Percentiles rank a stretch among this genome's conserved stretches.
These are phyloP conservation scores for Crypturellus tataupa DNA, from an alignment of 2,797 vertebrate genomes.

Conservation along the genomic window DNA sequence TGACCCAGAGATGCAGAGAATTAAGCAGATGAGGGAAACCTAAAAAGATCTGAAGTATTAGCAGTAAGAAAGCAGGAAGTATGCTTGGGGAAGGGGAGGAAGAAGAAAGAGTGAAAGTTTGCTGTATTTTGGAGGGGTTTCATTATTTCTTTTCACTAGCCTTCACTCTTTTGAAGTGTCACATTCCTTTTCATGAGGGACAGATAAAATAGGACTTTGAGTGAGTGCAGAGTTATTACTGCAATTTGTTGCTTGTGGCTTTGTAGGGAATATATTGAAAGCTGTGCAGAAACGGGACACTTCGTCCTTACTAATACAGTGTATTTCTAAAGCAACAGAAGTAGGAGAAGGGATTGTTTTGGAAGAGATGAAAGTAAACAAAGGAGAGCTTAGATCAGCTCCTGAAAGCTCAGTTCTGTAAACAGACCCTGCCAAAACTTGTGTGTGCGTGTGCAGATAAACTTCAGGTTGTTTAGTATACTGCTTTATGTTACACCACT, in stretches of 20 bases:
- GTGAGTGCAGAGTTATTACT: neutral
- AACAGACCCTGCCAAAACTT: neutral
- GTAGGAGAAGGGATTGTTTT: constrained; percentile 24
- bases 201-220: constrained; percentile 3
- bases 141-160: neutral
- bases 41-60: neutral
- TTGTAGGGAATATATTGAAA: constrained; percentile 25
- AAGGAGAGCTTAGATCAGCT: neutral
- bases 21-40: neutral
- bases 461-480: neutral
- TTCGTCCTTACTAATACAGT: neutral
- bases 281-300: neutral
- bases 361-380: constrained; percentile 32
- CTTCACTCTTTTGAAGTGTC: neutral
- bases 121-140: neutral
- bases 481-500: neutral
- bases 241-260: neutral
- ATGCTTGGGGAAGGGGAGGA: neutral
- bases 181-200: neutral
- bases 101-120: neutral
- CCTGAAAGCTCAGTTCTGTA: constrained; percentile 24
- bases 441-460: neutral
- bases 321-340: constrained; percentile 44
- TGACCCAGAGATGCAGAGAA: neutral
- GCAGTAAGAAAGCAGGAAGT: neutral